A percentile compares a stretch with the other conserved stretches of the same genome.
Evolutionary conservation across 2,113 vertebrate species (phyloP).

Genomic region (Sylvilagus bachmani): DNA sequence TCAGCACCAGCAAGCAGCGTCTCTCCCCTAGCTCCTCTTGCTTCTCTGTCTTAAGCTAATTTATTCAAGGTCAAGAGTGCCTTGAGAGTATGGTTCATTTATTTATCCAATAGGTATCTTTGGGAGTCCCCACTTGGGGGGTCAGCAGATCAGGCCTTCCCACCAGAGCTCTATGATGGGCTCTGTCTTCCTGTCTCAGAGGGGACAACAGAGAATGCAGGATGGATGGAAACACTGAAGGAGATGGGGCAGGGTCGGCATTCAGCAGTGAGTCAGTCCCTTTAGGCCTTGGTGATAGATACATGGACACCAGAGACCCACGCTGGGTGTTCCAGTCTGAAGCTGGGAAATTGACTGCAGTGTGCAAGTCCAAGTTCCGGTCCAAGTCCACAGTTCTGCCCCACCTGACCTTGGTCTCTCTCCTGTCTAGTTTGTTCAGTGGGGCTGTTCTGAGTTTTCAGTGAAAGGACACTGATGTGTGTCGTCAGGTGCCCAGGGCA

Average conservation of each 20-base stretch:
- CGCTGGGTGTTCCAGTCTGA: neutral
- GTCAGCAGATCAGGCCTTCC: neutral
- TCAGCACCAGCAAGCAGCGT: neutral
- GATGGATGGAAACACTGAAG: neutral
- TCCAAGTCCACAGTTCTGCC: neutral
- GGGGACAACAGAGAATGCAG: rapidly evolving
- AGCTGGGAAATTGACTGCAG: neutral
- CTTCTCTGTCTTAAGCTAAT: neutral
- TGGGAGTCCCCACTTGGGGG: neutral
- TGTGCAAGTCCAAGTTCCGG: too few relatives aligned
- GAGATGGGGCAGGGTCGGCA: rapidly evolving
- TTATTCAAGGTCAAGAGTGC: neutral
- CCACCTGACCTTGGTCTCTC: neutral
- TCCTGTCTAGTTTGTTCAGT: neutral
- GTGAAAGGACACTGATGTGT: neutral
- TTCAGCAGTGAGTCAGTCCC: neutral
- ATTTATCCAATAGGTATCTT: neutral
- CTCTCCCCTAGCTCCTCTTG: neutral
- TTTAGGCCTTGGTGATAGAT: neutral
- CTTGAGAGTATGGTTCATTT: neutral
- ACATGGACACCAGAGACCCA: neutral
- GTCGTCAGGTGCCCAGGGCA: neutral
- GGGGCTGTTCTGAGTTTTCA: neutral
- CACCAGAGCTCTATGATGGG: neutral
- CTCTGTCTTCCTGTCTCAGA: neutral